Base-by-base conservation (phyloP, 2,797 vertebrate species). In the Epinephelus awoara region DNA sequence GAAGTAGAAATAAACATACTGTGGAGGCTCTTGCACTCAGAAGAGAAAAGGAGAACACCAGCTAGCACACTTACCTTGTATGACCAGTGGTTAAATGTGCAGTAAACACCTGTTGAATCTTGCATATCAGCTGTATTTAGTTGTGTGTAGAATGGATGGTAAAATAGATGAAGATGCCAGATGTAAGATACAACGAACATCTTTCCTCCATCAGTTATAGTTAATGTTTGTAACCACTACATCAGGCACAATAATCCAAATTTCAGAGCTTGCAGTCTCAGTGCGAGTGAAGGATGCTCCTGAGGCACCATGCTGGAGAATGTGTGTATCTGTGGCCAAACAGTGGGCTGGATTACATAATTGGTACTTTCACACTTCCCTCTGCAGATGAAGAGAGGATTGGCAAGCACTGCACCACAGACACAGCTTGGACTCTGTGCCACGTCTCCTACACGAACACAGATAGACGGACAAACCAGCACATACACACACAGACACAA, bases 311-410 rank as follows among this genome's bases (percentile, higher is more conserved):
- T 65, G 27, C 69, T 73, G 73, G 21, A 75, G 76, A 49, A 67
- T 80, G 49, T 74, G 72, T 75, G 67, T 67, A 23, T 85, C 75
- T 61, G 55, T 49, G 76, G 77, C 67, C 79, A 75, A 90, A 83
- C 80, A 83, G 84, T 88, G 85, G 85, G 86, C 82, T 82, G 72
- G 63, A 80, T 93, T 93, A 89, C 90, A 87, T 93, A 94, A 94
- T 86, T 85, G 77, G 67, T 92, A 75, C 84, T 86, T 92, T 94
- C 87, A 88, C 91, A 89, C 89, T 91, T 93, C 72, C 47, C 83
- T 78, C 75, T 88, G 75, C 84, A 82, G 87, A 90, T 77, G 84
- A 92, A 86, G 80, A 86, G 84, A 85, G 75, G 82, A 85, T 88
- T 92, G 91, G 84, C 90, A 80, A 87, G 84, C 80, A 49, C 38